Evolutionary conservation across 1,140 invertebrate species (phyloP).

Genomic region (Cotesia chilonis): DNA sequence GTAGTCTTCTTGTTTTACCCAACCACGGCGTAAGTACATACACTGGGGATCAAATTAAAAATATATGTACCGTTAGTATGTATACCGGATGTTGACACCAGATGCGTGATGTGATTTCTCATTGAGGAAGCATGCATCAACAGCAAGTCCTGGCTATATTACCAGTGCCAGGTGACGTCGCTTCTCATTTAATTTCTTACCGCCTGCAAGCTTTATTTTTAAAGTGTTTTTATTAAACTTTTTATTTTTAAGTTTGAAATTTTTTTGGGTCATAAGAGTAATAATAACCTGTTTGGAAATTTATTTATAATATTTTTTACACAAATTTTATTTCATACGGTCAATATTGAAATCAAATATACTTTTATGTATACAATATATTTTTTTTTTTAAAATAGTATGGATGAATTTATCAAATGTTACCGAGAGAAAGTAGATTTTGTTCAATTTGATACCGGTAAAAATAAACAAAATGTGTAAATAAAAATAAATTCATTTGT

Average conservation of each 20-base stretch:
- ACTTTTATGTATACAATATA: too few relatives aligned
- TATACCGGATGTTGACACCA: constrained; percentile 15
- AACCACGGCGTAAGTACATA: not conserved
- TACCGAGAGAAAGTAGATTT: too few relatives aligned
- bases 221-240: constrained; percentile 8
- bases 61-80: not conserved
- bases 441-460: too few relatives aligned
- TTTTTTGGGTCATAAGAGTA: too few relatives aligned
- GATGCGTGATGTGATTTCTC: constrained; percentile 19
- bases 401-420: too few relatives aligned
- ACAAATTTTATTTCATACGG: too few relatives aligned
- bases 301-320: too few relatives aligned
- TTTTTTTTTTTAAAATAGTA: too few relatives aligned
- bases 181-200: constrained; percentile 13
- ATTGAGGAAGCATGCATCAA: constrained; percentile 1
- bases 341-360: too few relatives aligned
- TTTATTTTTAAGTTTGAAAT: not conserved
- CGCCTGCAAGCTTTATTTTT: constrained; percentile 11
- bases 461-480: too few relatives aligned
- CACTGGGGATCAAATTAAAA: constrained; percentile 17
- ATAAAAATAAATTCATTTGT: too few relatives aligned
- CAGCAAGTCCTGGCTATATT: not conserved
- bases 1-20: not conserved
- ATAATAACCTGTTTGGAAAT: too few relatives aligned
- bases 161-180: not conserved